A percentile compares a stretch with the other conserved stretches of the same genome.
phyloP scores from a whole-genome alignment of 2,113 vertebrate species.

The Drymodes brunneopygia region DNA sequence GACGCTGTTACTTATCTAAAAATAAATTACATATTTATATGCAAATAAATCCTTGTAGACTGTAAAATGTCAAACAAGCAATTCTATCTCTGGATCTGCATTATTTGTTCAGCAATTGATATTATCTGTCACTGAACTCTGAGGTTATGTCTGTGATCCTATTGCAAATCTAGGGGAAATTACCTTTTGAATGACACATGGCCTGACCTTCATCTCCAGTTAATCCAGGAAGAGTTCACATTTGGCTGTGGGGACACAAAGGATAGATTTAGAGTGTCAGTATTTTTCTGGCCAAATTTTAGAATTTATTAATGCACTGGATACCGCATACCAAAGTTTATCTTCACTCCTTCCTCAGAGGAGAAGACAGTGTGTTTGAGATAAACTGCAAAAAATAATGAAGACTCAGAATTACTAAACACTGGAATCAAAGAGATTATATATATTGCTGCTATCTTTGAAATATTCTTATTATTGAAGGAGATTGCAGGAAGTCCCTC shows the following conservation, averaged over 20 bases:
- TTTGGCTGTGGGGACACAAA: background rate
- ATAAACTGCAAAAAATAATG: background rate
- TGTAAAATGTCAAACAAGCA: background rate
- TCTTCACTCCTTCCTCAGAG: background rate
- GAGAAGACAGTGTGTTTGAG: background rate
- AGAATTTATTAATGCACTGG: background rate
- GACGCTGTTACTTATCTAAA: background rate
- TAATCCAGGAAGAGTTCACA: background rate
- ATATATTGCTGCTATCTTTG: background rate
- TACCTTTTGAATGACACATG: constrained; percentile 5
- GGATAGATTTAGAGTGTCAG: background rate
- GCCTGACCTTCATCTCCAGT: constrained; percentile 13
- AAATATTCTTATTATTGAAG: background rate
- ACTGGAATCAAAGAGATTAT: background rate
- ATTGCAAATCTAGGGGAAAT: constrained; percentile 10
- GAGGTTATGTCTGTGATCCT: background rate
- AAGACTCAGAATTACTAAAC: background rate
- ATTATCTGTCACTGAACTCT: background rate
- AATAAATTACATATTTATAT: background rate
- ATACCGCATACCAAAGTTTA: background rate
- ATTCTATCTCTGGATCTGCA: background rate
- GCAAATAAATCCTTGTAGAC: background rate
- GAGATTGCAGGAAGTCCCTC: background rate
- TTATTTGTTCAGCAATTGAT: background rate
- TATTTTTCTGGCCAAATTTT: background rate